Evolutionary conservation across 2,888 invertebrate species (phyloP), one percentile per base, ranked within the genome.

Genomic region (Linnaemya vulpina): DNA sequence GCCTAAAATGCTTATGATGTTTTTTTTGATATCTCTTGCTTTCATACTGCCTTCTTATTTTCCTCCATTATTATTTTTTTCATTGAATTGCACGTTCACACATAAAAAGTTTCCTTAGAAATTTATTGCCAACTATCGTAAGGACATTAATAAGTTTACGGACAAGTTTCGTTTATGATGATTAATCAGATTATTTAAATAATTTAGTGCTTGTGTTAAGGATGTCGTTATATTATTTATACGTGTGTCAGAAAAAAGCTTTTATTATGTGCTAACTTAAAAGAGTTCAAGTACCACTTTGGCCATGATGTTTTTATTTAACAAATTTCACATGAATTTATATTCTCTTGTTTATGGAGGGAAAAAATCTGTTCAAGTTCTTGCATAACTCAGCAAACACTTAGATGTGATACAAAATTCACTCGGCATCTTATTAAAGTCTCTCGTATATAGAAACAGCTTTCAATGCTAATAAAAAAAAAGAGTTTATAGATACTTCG

Each of bases 241-340:
- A 63, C 40, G 53, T 63, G 25, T 38, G n/a, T 22, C 22, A 15
- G 25, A 63, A 74, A 74, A 1, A 30, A 63, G 1, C 38, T 67
- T 76, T 76, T 49, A 67, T 58, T 67, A 76, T 76, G 65, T 58
- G 67, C 35, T 67, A 76, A 76, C 35, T 58, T 67, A 58, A 46
- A 35, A 46, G 43, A 65, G 55, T 46, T 46, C 22, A 20, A 76
- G 58, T 46, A 30, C 3, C 30, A 20, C 65, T 65, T 43, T 55
- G 20, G 40, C 55, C 20, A 55, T 65, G 35, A 65, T 17, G 67
- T n/a, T 58, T 67, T 46, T 67, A 51, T 46, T 53, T 46, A 25
- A 10, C 11, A n/a, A 20, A 15, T 40, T 40, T 40, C 13, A 11
- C 40, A 40, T 1, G 3, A 30, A 30, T 38, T 10, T 11, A 38